Conservation (phyloP, 2,797 vertebrate genomes). For the Amblyopsis hoosieri region DNA sequence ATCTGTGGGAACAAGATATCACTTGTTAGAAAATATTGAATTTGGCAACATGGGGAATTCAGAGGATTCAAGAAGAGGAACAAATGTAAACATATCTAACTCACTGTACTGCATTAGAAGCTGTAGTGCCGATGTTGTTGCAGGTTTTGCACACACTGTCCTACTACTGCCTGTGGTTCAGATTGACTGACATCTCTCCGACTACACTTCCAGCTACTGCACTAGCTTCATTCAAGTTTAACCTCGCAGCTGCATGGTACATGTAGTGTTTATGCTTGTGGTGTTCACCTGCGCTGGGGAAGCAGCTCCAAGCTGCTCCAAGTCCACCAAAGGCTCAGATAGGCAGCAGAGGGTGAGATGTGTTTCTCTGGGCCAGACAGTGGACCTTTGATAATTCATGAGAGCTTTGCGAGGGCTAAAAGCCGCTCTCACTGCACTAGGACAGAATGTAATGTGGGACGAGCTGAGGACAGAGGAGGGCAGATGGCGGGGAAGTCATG, state of each 20-base stretch:
- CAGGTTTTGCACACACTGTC: too few species aligned
- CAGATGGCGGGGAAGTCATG: constrained; percentile 28
- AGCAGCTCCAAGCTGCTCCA: too few species aligned
- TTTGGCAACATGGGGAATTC: too few species aligned
- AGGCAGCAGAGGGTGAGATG: constrained; percentile 40
- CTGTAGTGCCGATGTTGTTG: too few species aligned
- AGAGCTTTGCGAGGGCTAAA: constrained; percentile 70
- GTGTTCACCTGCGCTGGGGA: background rate
- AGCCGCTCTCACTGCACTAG: constrained; percentile 43
- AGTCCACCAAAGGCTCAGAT: constrained; percentile 8
- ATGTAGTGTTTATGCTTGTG: background rate
- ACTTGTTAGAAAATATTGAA: too few species aligned
- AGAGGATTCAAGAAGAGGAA: too few species aligned
- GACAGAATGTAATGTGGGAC: constrained; percentile 56
- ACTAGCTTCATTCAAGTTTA: background rate
- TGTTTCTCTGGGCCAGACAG: constrained; percentile 57
- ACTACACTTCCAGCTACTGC: too few species aligned
- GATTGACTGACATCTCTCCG: background rate
- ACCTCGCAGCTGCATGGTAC: background rate
- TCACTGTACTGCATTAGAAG: too few species aligned
- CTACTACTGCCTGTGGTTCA: too few species aligned
- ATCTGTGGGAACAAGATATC: too few species aligned
- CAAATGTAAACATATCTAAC: too few species aligned
- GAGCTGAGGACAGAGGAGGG: constrained; percentile 22
- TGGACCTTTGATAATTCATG: constrained; percentile 65